Base-by-base conservation (phyloP, 1,140 invertebrate genomes). In the Gryon sp. region DNA sequence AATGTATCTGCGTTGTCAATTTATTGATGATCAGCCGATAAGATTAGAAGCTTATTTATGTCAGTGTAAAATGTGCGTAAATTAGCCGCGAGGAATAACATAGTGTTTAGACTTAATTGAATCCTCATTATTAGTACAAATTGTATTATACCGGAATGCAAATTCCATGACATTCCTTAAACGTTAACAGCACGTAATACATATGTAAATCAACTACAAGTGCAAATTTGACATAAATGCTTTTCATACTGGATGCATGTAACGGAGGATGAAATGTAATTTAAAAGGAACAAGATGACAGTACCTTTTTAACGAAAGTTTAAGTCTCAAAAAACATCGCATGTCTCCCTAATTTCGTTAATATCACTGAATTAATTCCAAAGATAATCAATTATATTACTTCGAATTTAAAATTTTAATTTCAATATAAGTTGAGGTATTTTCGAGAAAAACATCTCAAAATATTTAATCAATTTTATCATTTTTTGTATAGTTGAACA, bases 221-320 rank as follows among this genome's bases (percentile, higher is more conserved):
- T 62, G 72, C 40, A 75, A 75, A 75, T 75, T 66, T 75, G 72
- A 75, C 72, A 66, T 75, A 75, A 75, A 75, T 15, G 55, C 52
- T 59, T 74, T 4, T 52, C 3, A 30, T 53, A 32, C 52, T 60
- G 38, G 15, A 65, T 65, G 40, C 43, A 38, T n/a, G 30, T 62
- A 66, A 60, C 40, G 45, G 43, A 36, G 36, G 20, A 24, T 9
- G 15, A 45, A 52, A 36, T 43, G 34, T 48, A 46, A 46, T 41
- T 15, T 15, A 24, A 63, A 43, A 40, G 34, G 34, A 34, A 15
- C 19, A 26, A n/a, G 11, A 34, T 20, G 6, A n/a, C n/a, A n/a
- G n/a, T n/a, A n/a, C n/a, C n/a, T n/a, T n/a, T n/a, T n/a, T n/a
- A n/a, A 24, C 22, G 22, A 24, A 24, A 24, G 9, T 53, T 73